These are phyloP conservation scores for Rachycentron canadum DNA, from an alignment of 2,797 vertebrate genomes.

Conservation along the genomic window DNA sequence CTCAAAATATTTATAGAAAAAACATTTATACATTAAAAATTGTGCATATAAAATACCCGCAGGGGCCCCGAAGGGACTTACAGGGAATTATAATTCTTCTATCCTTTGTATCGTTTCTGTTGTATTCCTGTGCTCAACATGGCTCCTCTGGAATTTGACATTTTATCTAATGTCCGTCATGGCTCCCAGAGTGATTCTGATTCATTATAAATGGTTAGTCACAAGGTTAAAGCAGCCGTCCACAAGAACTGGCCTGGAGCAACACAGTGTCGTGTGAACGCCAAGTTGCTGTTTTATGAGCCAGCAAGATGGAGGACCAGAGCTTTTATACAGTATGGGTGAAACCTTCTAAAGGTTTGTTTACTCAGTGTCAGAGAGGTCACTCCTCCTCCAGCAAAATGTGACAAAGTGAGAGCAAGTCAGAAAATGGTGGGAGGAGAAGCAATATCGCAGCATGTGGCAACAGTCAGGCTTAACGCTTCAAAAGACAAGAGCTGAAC, in stretches of 20 bases:
- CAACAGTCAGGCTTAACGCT: neutral
- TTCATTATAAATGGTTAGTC: conserved; percentile 32
- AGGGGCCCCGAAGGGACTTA: too few relatives aligned
- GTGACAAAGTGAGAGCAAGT: neutral
- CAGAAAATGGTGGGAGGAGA: neutral
- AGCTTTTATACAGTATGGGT: neutral
- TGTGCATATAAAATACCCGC: too few relatives aligned
- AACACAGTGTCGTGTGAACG: neutral
- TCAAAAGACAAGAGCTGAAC: neutral
- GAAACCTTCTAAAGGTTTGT: neutral
- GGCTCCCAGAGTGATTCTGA: conserved; percentile 27
- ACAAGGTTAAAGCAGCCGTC: conserved; percentile 28
- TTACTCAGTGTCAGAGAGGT: neutral
- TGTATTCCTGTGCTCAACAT: conserved; percentile 11
- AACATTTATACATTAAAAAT: neutral
- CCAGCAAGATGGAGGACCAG: neutral
- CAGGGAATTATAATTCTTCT: too few relatives aligned
- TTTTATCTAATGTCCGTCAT: conserved; percentile 35
- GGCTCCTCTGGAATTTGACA: conserved; percentile 55
- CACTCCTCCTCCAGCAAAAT: neutral
- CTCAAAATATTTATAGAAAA: neutral
- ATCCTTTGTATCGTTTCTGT: neutral
- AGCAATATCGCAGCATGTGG: too few relatives aligned
- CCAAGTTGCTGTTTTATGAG: neutral
- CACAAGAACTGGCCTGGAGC: neutral